Evolutionary conservation across 2,113 vertebrate genomes (phyloP), one percentile per base, ranked within the genome.

Genomic region (Anolis carolinensis): DNA sequence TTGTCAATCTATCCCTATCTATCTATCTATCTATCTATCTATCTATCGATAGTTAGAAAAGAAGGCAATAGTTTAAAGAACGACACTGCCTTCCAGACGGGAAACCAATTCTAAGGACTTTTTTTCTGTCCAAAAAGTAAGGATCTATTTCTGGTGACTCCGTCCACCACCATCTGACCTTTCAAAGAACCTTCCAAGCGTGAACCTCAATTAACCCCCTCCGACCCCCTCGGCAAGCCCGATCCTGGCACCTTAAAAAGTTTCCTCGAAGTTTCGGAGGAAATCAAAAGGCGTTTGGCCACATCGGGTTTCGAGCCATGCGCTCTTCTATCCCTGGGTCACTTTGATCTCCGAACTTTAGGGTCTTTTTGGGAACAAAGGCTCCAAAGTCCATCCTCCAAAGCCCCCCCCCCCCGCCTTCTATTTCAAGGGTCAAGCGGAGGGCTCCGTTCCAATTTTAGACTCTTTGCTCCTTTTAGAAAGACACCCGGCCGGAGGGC

Each of bases 311-410:
- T 11, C 23, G 34, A 25, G 34, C 6, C 25, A 20, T 25, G 2
- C 23, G 39, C 3, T 0, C 83, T 52, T 50, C 52, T 9, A 16
- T 5, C 79, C 14, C 67, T 16, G 4, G 84, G 85, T 88, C 93
- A 78, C 93, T 95, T 95, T 95, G 94, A 96, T 95, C 92, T 94
- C 36, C 1, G 34, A 36, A 79, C 91, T 91, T 89, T 90, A n/a
- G 65, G 50, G 67, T 1, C 85, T 70, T 76, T 18, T 59, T 4
- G 14, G 76, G 87, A 79, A 95, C 95, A 96, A 95, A 95, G 95
- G 84, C 50, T 2, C 27, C 86, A 44, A 67, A 75, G 36, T 82
- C 30, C 82, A 52, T 67, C 65, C 13, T 6, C 27, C 50, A 20
- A 78, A 74, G 8, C 72, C 85, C n/a, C 83, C 72, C 85, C n/a